These are phyloP conservation scores for Orycteropus afer DNA, from an alignment of 2,113 vertebrate species.

Conservation along the genomic window DNA sequence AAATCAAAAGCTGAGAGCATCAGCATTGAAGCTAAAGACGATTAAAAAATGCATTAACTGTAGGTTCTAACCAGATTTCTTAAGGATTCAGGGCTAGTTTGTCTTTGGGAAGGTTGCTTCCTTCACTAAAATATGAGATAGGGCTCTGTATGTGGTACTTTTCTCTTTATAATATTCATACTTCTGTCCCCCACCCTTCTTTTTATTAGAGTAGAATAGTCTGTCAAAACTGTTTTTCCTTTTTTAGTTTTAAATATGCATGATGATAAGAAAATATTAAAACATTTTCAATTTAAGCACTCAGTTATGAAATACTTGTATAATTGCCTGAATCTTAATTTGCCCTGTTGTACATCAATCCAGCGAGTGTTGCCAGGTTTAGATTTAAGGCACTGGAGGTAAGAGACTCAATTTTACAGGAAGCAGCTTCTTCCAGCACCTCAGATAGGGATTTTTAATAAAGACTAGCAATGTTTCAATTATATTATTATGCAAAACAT, in stretches of 20 bases:
- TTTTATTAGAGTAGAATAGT: not conserved
- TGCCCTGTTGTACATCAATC: not conserved
- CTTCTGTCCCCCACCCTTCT: not conserved
- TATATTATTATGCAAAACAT: not conserved
- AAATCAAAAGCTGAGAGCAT: conserved; percentile 34
- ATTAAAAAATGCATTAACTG: conserved; percentile 75
- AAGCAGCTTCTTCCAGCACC: not conserved
- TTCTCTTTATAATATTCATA: conserved; percentile 2
- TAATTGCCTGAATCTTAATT: not conserved
- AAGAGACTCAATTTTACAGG: not conserved
- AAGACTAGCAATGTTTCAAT: not conserved
- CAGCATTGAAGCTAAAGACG: conserved; percentile 28
- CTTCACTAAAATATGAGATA: conserved; percentile 76
- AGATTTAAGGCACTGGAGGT: not conserved
- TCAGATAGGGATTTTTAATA: not conserved
- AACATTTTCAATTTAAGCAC: not conserved
- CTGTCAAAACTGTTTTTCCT: not conserved
- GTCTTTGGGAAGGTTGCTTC: conserved; percentile 73
- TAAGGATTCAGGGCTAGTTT: conserved; percentile 68
- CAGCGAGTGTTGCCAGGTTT: not conserved
- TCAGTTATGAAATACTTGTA: not conserved
- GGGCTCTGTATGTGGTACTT: conserved; percentile 55
- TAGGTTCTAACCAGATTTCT: conserved; percentile 67
- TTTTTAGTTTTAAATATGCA: not conserved
- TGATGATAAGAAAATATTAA: not conserved